These are phyloP conservation scores for Atta cephalotes DNA, from an alignment of 1,140 invertebrate genomes.

Conservation along the genomic window DNA sequence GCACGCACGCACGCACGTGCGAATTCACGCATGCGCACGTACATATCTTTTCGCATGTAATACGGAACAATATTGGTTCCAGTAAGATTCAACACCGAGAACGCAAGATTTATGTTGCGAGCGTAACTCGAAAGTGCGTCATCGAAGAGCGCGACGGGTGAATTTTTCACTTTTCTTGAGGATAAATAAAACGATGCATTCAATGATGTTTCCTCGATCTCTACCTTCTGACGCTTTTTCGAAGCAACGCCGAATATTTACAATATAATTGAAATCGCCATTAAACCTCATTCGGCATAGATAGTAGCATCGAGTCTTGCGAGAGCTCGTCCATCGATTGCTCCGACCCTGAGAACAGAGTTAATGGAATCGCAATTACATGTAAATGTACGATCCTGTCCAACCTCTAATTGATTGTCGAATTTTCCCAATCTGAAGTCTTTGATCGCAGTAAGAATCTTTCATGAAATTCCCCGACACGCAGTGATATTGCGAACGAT, in stretches of 20 bases:
- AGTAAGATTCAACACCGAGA: conserved; percentile 37
- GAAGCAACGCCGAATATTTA: conserved; percentile 65
- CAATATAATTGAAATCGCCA: conserved; percentile 54
- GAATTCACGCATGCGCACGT: too few relatives aligned
- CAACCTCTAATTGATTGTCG: not conserved
- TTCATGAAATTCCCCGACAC: not conserved
- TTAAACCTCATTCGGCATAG: conserved; percentile 91
- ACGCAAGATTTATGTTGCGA: conserved; percentile 18
- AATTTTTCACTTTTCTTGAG: conserved; percentile 1
- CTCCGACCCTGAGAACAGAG: conserved; percentile 89
- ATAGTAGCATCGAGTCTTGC: conserved; percentile 92
- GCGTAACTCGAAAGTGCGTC: conserved; percentile 23
- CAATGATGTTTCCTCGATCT: conserved; percentile 25
- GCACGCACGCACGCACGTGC: too few relatives aligned
- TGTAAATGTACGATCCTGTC: not conserved
- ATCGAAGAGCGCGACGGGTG: conserved; percentile 36
- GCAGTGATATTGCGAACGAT: not conserved
- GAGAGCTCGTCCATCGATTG: conserved; percentile 92
- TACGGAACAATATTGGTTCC: conserved; percentile 3
- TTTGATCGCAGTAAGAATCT: not conserved
- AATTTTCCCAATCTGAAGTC: not conserved
- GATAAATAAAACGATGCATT: conserved; percentile 31
- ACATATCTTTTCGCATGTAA: not conserved
- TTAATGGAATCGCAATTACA: conserved; percentile 66
- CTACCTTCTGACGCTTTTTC: conserved; percentile 22